These are phyloP conservation scores for Pica pica DNA, from an alignment of 2,113 vertebrate genomes.

Conservation along the genomic window DNA sequence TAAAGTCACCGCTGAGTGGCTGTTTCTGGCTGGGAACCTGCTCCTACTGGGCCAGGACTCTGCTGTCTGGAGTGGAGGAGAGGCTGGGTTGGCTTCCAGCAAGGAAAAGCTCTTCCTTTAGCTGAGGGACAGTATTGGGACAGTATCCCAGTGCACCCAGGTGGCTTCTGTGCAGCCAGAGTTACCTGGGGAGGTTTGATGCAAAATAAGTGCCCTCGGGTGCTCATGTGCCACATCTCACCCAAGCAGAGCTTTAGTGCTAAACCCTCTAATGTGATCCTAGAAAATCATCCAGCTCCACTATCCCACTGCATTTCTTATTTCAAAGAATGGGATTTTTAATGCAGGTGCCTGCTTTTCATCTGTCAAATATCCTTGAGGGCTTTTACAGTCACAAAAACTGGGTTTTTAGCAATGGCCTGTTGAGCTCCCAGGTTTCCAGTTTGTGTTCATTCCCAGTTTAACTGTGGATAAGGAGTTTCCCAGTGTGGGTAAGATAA, in stretches of 20 bases:
- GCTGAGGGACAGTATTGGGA: not conserved
- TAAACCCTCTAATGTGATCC: not conserved
- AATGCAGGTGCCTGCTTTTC: not conserved
- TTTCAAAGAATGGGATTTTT: not conserved
- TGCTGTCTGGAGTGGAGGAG: not conserved
- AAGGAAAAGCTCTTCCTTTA: not conserved
- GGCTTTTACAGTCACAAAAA: not conserved
- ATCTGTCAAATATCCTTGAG: not conserved
- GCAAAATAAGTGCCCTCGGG: not conserved
- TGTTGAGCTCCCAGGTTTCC: not conserved
- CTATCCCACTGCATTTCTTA: not conserved
- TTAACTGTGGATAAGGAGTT: not conserved
- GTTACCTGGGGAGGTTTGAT: not conserved
- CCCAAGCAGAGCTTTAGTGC: not conserved
- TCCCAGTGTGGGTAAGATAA: not conserved
- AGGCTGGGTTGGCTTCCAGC: not conserved
- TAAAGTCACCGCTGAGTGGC: not conserved
- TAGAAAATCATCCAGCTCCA: not conserved
- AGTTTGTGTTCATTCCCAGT: not conserved
- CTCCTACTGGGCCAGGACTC: not conserved
- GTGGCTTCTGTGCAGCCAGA: not conserved
- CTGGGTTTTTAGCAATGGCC: no score
- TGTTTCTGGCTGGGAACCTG: not conserved
- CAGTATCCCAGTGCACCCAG: not conserved
- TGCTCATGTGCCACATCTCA: not conserved